phyloP scores from a whole-genome alignment of 2,888 invertebrate species.

The Campoplex nolae region DNA sequence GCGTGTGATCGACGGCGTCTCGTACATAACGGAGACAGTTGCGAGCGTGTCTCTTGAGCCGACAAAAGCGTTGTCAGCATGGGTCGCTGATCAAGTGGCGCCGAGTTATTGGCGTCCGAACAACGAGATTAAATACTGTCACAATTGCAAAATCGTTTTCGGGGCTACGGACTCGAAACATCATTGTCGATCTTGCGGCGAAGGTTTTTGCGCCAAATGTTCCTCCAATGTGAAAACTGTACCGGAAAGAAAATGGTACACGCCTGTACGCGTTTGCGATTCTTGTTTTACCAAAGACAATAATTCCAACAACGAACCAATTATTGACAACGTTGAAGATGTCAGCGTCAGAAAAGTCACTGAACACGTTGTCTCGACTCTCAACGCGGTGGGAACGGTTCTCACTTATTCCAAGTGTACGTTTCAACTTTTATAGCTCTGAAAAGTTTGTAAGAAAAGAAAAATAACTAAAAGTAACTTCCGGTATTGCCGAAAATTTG shows the following conservation, averaged over 20 bases:
- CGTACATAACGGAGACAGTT: conserved; percentile 88
- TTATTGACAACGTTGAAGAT: conserved; percentile 81
- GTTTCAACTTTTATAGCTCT: conserved; percentile 60
- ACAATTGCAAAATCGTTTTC: conserved; percentile 88
- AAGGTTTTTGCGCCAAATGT: conserved; percentile 92
- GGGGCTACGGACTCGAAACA: conserved; percentile 87
- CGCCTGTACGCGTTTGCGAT: conserved; percentile 91
- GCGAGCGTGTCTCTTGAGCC: conserved; percentile 89
- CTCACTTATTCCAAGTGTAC: conserved; percentile 91
- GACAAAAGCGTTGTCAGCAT: conserved; percentile 88
- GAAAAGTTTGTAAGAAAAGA: background rate
- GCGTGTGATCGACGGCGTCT: conserved; percentile 88
- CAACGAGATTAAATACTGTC: conserved; percentile 89
- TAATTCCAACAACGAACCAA: conserved; percentile 78
- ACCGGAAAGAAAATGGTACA: conserved; percentile 90
- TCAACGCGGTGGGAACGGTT: conserved; percentile 90
- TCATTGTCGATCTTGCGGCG: conserved; percentile 92
- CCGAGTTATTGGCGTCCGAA: conserved; percentile 94
- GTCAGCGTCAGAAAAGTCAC: conserved; percentile 88
- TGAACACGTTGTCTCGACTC: conserved; percentile 90
- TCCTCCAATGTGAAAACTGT: conserved; percentile 89
- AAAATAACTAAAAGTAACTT: no score
- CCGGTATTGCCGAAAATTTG: no score
- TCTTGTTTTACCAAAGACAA: conserved; percentile 86
- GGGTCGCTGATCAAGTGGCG: conserved; percentile 92